These are phyloP conservation scores for Chelonoidis abingdonii DNA, from an alignment of 2,113 vertebrate species.

Conservation along the genomic window DNA sequence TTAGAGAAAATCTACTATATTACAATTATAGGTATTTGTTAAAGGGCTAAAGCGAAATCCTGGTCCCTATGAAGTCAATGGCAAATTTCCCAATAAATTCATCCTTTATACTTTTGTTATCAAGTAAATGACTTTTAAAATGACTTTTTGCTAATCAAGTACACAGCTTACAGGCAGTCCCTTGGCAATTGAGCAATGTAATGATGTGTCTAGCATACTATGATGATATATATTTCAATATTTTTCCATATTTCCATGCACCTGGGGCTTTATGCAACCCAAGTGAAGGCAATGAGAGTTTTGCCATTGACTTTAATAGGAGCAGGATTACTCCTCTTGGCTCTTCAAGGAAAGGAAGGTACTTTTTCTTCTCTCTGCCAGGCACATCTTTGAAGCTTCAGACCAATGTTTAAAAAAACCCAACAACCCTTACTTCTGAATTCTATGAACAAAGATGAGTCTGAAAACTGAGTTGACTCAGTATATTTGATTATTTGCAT, in stretches of 20 bases:
- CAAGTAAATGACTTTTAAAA: not conserved
- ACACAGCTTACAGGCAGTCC: not conserved
- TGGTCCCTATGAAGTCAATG: not conserved
- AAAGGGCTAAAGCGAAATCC: not conserved
- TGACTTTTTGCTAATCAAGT: not conserved
- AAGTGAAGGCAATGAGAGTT: not conserved
- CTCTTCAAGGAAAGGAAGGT: not conserved
- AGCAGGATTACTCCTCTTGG: not conserved
- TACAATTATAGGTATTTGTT: not conserved
- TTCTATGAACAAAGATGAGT: conserved; percentile 25
- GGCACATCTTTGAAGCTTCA: conserved; percentile 67
- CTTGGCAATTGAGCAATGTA: not conserved
- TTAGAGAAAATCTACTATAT: not conserved
- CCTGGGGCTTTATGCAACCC: not conserved
- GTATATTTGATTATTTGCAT: not conserved
- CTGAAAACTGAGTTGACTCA: conserved; percentile 2
- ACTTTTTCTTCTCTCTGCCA: not conserved
- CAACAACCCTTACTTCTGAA: conserved; percentile 52
- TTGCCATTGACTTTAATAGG: not conserved
- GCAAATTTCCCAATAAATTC: not conserved
- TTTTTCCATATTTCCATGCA: no score
- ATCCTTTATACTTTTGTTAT: not conserved
- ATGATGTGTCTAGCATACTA: not conserved
- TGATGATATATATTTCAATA: not conserved
- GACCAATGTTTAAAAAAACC: conserved; percentile 45